Base-by-base conservation (phyloP, 1,140 invertebrate genomes). In the Brachionus paranguensis region DNA sequence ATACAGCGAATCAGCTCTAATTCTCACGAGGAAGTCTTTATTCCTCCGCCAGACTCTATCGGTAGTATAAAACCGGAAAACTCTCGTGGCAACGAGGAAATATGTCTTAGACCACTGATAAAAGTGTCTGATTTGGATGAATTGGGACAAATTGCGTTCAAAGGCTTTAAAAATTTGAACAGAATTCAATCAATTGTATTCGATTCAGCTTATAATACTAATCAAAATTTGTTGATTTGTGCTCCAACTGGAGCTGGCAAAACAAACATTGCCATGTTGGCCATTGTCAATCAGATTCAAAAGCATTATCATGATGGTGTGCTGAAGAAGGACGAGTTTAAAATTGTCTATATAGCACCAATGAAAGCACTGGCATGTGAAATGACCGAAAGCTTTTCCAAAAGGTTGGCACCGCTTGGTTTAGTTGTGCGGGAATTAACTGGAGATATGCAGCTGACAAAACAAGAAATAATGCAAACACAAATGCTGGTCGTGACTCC, bases 331-430 rank as follows among this genome's bases (percentile, higher is more conserved):
- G 93, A 97, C 90, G 92, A 96, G 86, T 99, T 99, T 89, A 99
- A 99, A 93, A 97, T 99, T 86, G 94, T 99, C 20, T 99, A 99
- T 89, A 94, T 99, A 83, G 96, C 97, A 2, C 98, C 98, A 10
- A 99, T 99, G 97, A 99, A 99, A 91, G 97, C 98, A 1, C 89
- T 99, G 20, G 97, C 97, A 1, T 93, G 96, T 41, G 98, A 99
- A 92, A 99, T 99, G 96, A 96, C 97, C 0, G 91, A 92, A 1
- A 99, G 94, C 90, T 99, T 99, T 90, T 92, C 92, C 5, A 94
- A 93, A 86, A 92, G 94, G 78, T 90, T 98, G 2, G 90, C 91
- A 37, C 90, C 91, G 7, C 90, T 97, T 0, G 95, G 95, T 10
- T 92, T 99, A 20, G 88, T 90, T 3, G 97, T 99, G 0, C 91